Percentiles rank a stretch among this genome's conserved stretches.
These are phyloP conservation scores for Dipodomys stephensi DNA, from an alignment of 2,113 vertebrate species.

Conservation along the genomic window DNA sequence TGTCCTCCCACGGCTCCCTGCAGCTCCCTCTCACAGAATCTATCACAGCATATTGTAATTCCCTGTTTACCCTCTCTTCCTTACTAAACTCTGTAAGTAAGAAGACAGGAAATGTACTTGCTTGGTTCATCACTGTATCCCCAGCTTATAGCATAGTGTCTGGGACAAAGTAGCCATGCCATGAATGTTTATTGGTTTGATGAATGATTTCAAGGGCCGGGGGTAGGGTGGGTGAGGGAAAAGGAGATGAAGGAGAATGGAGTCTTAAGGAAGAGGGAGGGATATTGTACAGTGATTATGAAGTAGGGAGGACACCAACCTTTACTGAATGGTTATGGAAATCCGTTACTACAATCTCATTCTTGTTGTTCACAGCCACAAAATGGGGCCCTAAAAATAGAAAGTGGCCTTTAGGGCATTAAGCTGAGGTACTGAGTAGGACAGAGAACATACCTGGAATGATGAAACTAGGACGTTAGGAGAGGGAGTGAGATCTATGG, in stretches of 20 bases:
- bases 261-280: not conserved
- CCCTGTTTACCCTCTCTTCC: not conserved
- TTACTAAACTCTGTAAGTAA: not conserved
- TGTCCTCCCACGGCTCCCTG: not conserved
- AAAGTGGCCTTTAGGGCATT: slow-evolving; percentile 33
- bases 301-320: slow-evolving; percentile 85
- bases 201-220: not conserved
- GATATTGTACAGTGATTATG: not conserved
- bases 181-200: slow-evolving; percentile 8
- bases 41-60: not conserved
- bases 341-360: slow-evolving; percentile 97
- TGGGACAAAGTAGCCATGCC: not conserved
- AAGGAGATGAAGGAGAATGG: not conserved
- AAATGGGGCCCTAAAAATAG: slow-evolving; percentile 94
- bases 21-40: not conserved
- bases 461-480: not conserved
- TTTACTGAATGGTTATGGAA: slow-evolving; percentile 99
- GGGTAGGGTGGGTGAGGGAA: not conserved
- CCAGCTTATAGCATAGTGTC: not conserved
- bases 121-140: not conserved
- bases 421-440: not conserved
- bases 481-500: not conserved
- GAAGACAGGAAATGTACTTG: not conserved
- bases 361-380: slow-evolving; percentile 98
- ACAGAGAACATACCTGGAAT: not conserved